Conservation (phyloP, 2,113 vertebrate species). For the Pheucticus melanocephalus region DNA sequence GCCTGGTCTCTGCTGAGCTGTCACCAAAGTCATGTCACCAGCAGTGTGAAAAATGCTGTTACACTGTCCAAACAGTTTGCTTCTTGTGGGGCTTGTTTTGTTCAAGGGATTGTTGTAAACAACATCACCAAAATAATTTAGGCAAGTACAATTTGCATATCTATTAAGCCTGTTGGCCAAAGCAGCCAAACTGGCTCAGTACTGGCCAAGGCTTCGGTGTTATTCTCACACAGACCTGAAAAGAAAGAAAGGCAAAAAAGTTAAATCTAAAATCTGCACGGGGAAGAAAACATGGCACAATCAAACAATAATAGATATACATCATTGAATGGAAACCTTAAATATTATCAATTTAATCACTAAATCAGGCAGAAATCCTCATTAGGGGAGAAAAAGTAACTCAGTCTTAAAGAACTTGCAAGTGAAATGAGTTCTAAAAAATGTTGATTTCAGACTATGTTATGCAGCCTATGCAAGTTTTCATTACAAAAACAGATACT, state of each 20-base stretch:
- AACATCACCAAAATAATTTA: background rate
- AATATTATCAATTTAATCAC: constrained; percentile 4
- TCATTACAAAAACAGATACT: background rate
- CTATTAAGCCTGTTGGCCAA: background rate
- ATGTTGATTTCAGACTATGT: background rate
- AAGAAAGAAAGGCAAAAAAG: background rate
- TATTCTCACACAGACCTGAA: background rate
- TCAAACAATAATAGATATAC: background rate
- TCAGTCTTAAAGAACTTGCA: background rate
- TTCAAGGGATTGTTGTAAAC: background rate
- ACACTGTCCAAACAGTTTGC: background rate
- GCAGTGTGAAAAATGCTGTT: too few species aligned
- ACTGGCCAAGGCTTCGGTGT: background rate
- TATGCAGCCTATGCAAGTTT: background rate
- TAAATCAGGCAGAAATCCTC: constrained; percentile 7
- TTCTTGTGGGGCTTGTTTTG: background rate
- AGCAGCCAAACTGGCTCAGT: background rate
- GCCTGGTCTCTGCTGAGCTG: too few species aligned
- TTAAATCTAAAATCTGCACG: background rate
- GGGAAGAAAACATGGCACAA: background rate
- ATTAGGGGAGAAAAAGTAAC: background rate
- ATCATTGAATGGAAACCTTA: background rate
- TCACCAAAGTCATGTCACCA: too few species aligned
- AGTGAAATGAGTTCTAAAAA: constrained; percentile 10
- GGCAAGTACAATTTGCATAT: background rate